Percentiles rank a stretch among this genome's conserved stretches.
Evolutionary conservation across 2,113 vertebrate genomes (phyloP).

Genomic region (Campylomormyrus tamandua): DNA sequence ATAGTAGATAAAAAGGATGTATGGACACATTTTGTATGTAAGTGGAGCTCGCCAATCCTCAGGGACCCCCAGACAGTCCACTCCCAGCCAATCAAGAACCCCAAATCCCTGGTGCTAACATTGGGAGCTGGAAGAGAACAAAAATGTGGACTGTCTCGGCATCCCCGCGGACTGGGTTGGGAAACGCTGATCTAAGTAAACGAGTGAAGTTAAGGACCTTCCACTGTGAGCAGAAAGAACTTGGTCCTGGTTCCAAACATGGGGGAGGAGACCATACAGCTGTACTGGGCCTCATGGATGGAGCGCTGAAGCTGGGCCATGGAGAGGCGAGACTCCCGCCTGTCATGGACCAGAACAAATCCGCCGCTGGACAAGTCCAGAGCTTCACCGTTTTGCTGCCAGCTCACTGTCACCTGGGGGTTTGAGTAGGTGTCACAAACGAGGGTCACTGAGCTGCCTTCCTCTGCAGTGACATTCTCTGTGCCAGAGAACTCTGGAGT

Average conservation of each 20-base stretch:
- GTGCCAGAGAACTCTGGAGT: conserved; percentile 39
- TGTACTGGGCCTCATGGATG: conserved; percentile 48
- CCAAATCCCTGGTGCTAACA: background rate
- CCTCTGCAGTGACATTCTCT: conserved; percentile 42
- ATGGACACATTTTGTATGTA: background rate
- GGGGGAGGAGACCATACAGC: conserved; percentile 37
- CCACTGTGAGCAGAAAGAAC: conserved; percentile 44
- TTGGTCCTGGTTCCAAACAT: conserved; percentile 24
- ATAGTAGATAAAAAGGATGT: background rate
- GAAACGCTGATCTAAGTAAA: background rate
- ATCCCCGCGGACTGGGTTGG: background rate
- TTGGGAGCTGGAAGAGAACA: background rate
- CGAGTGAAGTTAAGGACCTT: conserved; percentile 43
- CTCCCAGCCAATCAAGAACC: background rate
- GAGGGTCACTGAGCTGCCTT: conserved; percentile 35
- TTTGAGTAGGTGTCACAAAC: conserved; percentile 49
- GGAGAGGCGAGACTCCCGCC: conserved; percentile 32
- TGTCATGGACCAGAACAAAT: conserved; percentile 43
- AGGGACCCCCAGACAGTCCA: background rate
- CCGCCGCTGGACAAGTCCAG: conserved; percentile 41
- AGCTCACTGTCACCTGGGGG: conserved; percentile 49
- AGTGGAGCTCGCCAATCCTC: background rate
- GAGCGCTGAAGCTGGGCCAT: conserved; percentile 16
- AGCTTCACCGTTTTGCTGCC: conserved; percentile 42
- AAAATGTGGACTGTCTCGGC: background rate